phyloP scores from a whole-genome alignment of 2,113 vertebrate species.

The Platysternon megacephalum region DNA sequence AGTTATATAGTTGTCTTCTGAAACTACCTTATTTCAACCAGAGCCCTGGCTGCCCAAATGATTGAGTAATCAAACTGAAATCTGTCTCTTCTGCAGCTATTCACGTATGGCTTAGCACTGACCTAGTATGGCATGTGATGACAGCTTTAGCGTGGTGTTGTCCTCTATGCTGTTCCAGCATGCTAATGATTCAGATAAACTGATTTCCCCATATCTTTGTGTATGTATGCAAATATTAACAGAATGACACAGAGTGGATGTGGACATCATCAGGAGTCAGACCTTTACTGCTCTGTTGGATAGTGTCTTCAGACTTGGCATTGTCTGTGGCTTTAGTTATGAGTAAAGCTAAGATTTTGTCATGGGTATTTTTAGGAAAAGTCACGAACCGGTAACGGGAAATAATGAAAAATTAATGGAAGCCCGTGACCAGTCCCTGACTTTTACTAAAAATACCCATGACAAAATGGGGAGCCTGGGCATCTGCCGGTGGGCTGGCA shows the following conservation, averaged over 20 bases:
- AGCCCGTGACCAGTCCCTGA: too few relatives aligned
- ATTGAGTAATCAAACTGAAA: conserved; percentile 38
- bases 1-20: neutral
- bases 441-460: too few relatives aligned
- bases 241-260: neutral
- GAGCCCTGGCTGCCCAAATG: neutral
- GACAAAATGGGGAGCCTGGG: too few relatives aligned
- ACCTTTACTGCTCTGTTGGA: neutral
- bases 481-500: too few relatives aligned
- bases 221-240: neutral
- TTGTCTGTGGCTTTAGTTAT: neutral
- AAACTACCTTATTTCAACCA: neutral
- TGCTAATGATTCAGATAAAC: conserved; percentile 9
- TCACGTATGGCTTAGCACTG: conserved; percentile 48
- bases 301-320: neutral
- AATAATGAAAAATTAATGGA: too few relatives aligned
- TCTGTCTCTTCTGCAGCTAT: conserved; percentile 37
- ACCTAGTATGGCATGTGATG: neutral
- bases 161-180: conserved; percentile 17
- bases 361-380: too few relatives aligned
- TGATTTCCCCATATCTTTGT: neutral
- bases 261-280: neutral
- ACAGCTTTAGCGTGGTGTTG: conserved; percentile 32
- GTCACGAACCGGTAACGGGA: too few relatives aligned
- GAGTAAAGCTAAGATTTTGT: too few relatives aligned